Conservation (phyloP, 2,797 vertebrate species). For the Ctenopoma kingsleyae region DNA sequence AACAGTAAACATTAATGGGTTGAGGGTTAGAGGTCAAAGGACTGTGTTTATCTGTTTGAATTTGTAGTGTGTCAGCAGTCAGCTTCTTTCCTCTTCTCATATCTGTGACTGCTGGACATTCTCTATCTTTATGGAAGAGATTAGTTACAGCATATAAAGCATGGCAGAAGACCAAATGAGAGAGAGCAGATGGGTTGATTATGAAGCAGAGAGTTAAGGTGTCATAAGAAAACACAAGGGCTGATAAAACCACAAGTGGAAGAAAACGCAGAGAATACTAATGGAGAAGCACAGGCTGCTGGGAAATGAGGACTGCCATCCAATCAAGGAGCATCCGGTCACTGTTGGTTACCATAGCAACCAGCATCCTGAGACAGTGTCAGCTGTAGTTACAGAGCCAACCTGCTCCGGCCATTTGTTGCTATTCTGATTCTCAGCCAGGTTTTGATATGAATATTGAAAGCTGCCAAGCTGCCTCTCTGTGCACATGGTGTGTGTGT, state of each 20-base stretch:
- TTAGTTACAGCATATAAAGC: constrained; percentile 27
- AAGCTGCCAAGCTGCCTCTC: constrained; percentile 33
- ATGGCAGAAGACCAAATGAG: constrained; percentile 6
- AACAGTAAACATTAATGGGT: no score
- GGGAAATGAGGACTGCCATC: constrained; percentile 72
- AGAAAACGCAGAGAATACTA: constrained; percentile 79
- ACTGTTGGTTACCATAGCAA: constrained; percentile 76
- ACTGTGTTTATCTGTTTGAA: constrained; percentile 20
- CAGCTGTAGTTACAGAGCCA: constrained; percentile 79
- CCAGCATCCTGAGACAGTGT: constrained; percentile 78
- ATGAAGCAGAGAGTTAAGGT: constrained; percentile 4
- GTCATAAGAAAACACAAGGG: constrained; percentile 20
- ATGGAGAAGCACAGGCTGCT: constrained; percentile 73
- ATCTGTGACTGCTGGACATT: constrained; percentile 57
- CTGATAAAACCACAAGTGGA: constrained; percentile 52
- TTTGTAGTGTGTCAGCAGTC: constrained; percentile 59
- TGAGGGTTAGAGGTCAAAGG: no score
- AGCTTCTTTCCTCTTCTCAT: constrained; percentile 30
- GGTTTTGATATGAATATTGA: constrained; percentile 58
- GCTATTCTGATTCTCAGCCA: constrained; percentile 25
- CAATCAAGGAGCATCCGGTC: constrained; percentile 75
- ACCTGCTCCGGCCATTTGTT: constrained; percentile 62
- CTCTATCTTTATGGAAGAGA: constrained; percentile 71
- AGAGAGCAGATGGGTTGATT: background rate
- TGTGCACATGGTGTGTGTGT: constrained; percentile 2